Evolutionary conservation across 2,113 vertebrate genomes (phyloP).

Genomic region (Dasypus novemcinctus): DNA sequence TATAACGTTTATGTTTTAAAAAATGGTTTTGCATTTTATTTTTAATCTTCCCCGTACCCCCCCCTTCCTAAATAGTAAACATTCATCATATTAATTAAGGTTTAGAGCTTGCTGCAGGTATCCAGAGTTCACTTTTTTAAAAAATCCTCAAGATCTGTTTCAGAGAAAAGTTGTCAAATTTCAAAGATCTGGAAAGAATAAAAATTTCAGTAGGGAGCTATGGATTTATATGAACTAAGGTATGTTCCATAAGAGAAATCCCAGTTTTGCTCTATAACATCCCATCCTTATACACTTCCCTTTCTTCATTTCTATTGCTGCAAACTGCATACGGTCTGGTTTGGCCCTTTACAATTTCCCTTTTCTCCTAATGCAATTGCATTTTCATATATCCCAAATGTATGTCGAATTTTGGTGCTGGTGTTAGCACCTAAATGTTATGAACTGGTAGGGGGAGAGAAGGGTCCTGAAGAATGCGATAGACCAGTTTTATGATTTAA

Average conservation of each 20-base stretch:
- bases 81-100: not conserved
- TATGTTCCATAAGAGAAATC: not conserved
- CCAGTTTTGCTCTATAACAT: not conserved
- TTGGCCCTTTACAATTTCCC: not conserved
- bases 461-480: not conserved
- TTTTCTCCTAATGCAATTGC: not conserved
- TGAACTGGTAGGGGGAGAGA: not conserved
- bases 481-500: not conserved
- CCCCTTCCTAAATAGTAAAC: not conserved
- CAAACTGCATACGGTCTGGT: not conserved
- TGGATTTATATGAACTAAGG: not conserved
- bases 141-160: not conserved
- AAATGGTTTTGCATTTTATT: conserved; percentile 22
- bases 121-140: not conserved
- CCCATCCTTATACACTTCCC: not conserved
- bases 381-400: not conserved
- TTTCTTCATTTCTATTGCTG: not conserved
- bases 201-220: not conserved
- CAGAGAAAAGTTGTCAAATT: not conserved
- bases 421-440: not conserved
- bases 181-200: not conserved
- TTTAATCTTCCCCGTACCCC: not conserved
- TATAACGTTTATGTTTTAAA: not conserved
- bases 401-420: not conserved
- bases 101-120: not conserved